phyloP scores from a whole-genome alignment of 2,797 vertebrate genomes.

The Brachymystax lenok region DNA sequence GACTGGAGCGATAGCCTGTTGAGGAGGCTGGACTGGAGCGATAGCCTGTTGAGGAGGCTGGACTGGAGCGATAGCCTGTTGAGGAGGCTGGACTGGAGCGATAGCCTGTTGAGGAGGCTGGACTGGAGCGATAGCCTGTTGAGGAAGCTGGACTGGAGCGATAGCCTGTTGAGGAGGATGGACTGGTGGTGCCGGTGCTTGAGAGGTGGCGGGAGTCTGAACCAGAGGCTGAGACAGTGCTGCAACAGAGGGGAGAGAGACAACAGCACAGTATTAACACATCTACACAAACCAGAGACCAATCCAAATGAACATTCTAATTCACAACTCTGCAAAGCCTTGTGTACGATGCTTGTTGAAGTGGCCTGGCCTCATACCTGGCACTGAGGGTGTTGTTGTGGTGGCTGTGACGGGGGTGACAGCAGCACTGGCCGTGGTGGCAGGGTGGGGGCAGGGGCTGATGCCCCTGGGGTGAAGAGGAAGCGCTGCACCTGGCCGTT shows the following conservation, averaged over 20 bases:
- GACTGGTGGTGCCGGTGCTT: conserved; percentile 49
- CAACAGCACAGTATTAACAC: conserved; percentile 1
- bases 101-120: conserved; percentile 56
- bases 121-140: conserved; percentile 41
- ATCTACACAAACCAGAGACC: conserved; percentile 5
- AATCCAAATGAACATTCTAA: background rate
- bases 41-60: conserved; percentile 56
- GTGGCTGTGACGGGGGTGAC: conserved; percentile 75
- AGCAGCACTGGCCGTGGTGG: background rate
- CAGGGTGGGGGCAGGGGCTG: conserved; percentile 11
- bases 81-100: conserved; percentile 46
- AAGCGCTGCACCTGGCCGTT: conserved; percentile 96
- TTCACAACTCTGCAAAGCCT: background rate
- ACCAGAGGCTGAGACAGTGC: conserved; percentile 65
- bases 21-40: conserved; percentile 47
- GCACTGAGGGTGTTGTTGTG: conserved; percentile 77
- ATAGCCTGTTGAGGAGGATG: conserved; percentile 56
- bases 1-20: conserved; percentile 42
- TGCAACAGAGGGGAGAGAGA: conserved; percentile 40
- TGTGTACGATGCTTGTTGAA: no score
- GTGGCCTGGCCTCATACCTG: conserved; percentile 75
- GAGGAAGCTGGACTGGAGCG: conserved; percentile 46
- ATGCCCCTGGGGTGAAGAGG: conserved; percentile 89
- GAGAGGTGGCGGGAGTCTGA: conserved; percentile 59
- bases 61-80: conserved; percentile 40